Evolutionary conservation across 1,140 invertebrate species (phyloP).

Genomic region (Drosophila punjabiensis): DNA sequence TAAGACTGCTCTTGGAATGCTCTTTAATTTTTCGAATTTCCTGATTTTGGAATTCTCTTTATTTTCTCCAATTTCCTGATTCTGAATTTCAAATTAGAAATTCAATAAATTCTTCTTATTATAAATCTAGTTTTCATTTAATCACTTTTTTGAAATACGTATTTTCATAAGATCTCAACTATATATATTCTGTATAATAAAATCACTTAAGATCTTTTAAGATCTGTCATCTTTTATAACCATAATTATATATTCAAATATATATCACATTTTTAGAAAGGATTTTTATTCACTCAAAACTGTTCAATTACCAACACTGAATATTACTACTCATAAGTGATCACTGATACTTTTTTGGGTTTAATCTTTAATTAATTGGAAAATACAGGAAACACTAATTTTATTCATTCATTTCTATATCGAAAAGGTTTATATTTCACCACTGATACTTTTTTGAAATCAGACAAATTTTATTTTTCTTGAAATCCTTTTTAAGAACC

Average conservation of each 20-base stretch:
- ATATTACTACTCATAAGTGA: not conserved
- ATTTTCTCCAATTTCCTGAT: not conserved
- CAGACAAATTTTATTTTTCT: too few relatives aligned
- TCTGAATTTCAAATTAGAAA: too few relatives aligned
- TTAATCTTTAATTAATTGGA: not conserved
- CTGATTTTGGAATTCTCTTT: not conserved
- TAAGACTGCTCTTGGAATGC: too few relatives aligned
- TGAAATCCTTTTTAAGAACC: too few relatives aligned
- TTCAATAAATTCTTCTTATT: too few relatives aligned
- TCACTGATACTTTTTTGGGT: not conserved
- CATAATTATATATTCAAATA: not conserved
- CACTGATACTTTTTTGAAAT: too few relatives aligned
- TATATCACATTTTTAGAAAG: not conserved
- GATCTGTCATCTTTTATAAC: not conserved
- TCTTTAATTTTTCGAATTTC: not conserved
- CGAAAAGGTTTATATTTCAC: not conserved
- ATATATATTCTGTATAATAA: too few relatives aligned
- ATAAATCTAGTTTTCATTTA: not conserved
- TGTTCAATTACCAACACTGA: too few relatives aligned
- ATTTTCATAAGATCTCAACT: not conserved
- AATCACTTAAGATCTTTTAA: not conserved
- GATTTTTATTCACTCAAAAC: too few relatives aligned
- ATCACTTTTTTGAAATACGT: not conserved
- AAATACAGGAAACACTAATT: not conserved
- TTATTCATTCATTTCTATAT: not conserved